Percentiles rank a stretch among this genome's conserved stretches.
Evolutionary conservation across 2,113 vertebrate species (phyloP).

Genomic region (Lepus americanus): DNA sequence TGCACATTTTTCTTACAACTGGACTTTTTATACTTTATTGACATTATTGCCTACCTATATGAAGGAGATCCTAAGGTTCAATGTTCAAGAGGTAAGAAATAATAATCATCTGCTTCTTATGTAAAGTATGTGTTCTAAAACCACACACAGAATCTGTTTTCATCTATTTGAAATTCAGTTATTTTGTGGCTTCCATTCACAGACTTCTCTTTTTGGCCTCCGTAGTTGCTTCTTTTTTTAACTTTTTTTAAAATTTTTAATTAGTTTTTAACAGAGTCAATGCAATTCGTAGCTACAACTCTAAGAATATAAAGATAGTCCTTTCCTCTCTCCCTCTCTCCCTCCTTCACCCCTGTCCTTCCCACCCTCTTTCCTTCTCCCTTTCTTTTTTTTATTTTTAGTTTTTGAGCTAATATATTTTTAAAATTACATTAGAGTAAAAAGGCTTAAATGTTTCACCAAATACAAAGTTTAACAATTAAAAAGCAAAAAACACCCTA

Average conservation of each 20-base stretch:
- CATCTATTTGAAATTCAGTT: neutral
- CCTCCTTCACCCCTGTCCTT: no score
- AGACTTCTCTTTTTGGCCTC: neutral
- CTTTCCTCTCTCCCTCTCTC: no score
- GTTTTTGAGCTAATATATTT: neutral
- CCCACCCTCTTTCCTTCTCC: neutral
- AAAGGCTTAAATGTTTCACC: no score
- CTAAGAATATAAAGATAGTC: no score
- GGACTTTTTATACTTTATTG: conserved; percentile 98
- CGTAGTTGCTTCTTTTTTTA: neutral
- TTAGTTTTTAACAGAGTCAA: no score
- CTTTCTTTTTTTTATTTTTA: neutral
- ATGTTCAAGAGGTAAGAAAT: conserved; percentile 94
- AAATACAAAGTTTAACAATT: no score
- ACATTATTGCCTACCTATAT: conserved; percentile 98
- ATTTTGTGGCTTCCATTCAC: conserved; percentile 39
- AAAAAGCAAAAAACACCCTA: no score
- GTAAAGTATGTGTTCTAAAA: neutral
- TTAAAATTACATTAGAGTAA: no score
- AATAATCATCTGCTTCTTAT: neutral
- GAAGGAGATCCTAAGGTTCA: conserved; percentile 95
- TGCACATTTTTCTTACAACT: conserved; percentile 98
- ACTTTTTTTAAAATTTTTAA: no score
- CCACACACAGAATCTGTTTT: neutral
- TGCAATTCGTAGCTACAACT: no score